These are phyloP conservation scores for Tragelaphus imberbis DNA, from an alignment of 2,113 vertebrate species.

Conservation along the genomic window DNA sequence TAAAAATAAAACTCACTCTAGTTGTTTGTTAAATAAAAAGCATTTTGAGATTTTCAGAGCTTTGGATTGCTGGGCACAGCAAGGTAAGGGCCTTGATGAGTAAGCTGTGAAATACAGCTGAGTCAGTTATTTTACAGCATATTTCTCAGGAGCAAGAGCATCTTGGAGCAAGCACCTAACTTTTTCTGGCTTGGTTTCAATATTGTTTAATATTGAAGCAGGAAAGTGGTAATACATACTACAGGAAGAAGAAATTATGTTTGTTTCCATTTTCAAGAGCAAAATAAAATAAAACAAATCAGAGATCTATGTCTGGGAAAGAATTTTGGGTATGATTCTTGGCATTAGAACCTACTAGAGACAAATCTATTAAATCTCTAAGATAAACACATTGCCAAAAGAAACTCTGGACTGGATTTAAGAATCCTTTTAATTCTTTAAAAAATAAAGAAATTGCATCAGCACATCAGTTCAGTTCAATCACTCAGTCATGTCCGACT, in stretches of 20 bases:
- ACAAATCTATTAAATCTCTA: not conserved
- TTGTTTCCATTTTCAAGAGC: not conserved
- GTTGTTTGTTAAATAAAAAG: not conserved
- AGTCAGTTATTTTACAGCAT: not conserved
- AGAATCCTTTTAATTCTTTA: not conserved
- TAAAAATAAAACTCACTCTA: not conserved
- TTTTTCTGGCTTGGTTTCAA: not conserved
- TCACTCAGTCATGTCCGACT: no score
- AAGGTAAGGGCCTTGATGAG: not conserved
- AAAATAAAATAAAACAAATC: not conserved
- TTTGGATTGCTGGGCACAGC: not conserved
- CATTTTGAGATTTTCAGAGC: conserved; percentile 9
- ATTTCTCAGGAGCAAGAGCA: not conserved
- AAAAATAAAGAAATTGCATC: not conserved
- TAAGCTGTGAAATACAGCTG: not conserved
- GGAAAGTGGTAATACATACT: not conserved
- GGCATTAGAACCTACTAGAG: not conserved
- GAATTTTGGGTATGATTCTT: not conserved
- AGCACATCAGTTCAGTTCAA: not conserved
- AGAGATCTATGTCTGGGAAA: not conserved
- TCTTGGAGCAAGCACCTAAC: not conserved
- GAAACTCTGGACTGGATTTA: not conserved
- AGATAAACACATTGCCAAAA: not conserved
- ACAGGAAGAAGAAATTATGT: not conserved
- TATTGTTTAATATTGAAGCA: not conserved